Base-by-base conservation (phyloP, 2,797 vertebrate genomes). In the Gobionotothen gibberifrons region DNA sequence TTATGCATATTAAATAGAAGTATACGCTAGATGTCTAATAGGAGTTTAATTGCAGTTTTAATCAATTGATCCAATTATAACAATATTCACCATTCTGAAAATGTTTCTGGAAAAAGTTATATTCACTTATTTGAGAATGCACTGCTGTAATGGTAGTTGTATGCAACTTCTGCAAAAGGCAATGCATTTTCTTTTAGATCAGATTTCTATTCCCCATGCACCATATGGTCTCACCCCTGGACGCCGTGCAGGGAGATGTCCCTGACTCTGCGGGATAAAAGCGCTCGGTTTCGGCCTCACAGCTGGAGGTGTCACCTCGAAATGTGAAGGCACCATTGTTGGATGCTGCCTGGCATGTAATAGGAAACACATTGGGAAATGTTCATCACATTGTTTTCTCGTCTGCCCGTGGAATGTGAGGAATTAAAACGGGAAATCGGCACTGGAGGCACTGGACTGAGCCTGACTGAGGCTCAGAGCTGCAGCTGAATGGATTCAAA, bases 321-420 rank as follows among this genome's bases (percentile, higher is more conserved):
- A 68, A 87, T 91, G 85, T 83, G 85, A 85, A 81, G 83, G 79
- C 84, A 53, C 81, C 72, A 78, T 82, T 85, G 87, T 67, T 77
- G 79, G 87, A 87, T 69, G 73, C 79, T 58, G 78, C 58, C 66
- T 76, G 85, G 72, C 84, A 76, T 84, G 78, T 96, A 96, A 97
- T 95, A 94, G 94, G 92, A 95, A 96, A 96, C 96, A 97, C 93
- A 95, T 95, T 96, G 94, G 93, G 92, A 88, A 85, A 76, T 91
- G 69, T 71, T 80, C 87, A 87, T 90, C 87, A 68, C 91, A 85
- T 85, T 88, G 73, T 92, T 92, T 89, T 91, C 72, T 89, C 86
- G 78, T 91, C 92, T 93, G 79, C 78, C 62, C 79, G 78, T 81
- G 92, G 94, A 94, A 94, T 93, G 85, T 86, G 64, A 53, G 74